Evolutionary conservation across 1,140 invertebrate genomes (phyloP).

Genomic region (Drosophila suzukii): DNA sequence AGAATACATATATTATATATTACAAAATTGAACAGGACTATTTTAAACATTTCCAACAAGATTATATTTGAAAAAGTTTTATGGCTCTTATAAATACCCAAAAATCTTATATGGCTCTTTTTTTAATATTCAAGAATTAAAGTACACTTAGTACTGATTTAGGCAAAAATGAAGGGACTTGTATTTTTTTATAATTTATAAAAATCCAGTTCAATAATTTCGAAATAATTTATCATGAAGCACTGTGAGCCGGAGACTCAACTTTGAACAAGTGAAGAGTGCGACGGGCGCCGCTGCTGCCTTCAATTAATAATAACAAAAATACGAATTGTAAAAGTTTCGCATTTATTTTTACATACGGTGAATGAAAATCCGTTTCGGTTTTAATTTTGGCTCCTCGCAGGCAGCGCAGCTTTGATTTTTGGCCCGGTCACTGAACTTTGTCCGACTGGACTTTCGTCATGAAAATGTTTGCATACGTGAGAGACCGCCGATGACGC

Average conservation of each 20-base stretch:
- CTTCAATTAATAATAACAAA: conserved; percentile 68
- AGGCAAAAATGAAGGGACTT: no score
- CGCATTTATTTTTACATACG: conserved; percentile 72
- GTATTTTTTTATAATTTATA: no score
- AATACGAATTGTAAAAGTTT: conserved; percentile 74
- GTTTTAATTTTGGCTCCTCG: conserved; percentile 48
- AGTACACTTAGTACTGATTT: no score
- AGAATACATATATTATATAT: no score
- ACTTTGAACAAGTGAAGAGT: conserved; percentile 46
- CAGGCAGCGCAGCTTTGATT: conserved; percentile 3
- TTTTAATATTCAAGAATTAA: no score
- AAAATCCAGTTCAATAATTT: no score
- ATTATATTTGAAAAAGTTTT: no score
- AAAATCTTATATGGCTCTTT: no score
- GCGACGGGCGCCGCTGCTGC: background rate
- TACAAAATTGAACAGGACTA: no score
- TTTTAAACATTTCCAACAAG: no score
- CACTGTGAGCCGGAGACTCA: conserved; percentile 16
- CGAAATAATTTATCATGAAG: background rate
- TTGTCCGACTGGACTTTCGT: conserved; percentile 81
- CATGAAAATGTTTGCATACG: conserved; percentile 71
- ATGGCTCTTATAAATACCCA: no score
- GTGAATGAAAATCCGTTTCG: conserved; percentile 75
- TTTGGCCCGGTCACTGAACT: conserved; percentile 70
- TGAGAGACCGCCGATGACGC: conserved; percentile 50